These are phyloP conservation scores for Tretioscincus oriximinensis DNA, from an alignment of 2,113 vertebrate species.

Conservation along the genomic window DNA sequence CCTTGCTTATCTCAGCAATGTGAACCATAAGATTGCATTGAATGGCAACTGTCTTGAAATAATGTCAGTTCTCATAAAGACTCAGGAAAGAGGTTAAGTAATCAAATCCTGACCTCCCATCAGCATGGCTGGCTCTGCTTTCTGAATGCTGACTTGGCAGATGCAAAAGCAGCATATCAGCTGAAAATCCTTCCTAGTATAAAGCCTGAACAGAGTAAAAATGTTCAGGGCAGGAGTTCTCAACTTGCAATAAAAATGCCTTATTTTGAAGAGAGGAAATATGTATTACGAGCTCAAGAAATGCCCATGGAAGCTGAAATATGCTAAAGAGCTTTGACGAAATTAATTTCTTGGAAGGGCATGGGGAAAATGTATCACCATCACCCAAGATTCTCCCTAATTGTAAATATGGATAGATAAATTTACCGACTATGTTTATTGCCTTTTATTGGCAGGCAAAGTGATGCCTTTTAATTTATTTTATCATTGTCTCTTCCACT, in stretches of 20 bases:
- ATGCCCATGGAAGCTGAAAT: background rate
- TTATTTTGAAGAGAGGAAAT: background rate
- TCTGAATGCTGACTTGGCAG: background rate
- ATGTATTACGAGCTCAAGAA: too few species aligned
- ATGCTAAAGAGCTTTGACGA: background rate
- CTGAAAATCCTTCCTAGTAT: background rate
- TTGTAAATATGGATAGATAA: background rate
- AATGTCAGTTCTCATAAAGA: background rate
- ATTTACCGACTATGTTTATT: rapidly evolving
- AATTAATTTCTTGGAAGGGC: background rate
- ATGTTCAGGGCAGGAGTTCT: background rate
- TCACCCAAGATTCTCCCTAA: background rate
- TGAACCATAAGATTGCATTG: background rate
- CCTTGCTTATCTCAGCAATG: background rate
- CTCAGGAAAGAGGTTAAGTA: background rate
- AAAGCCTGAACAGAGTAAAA: background rate
- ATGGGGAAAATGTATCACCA: background rate
- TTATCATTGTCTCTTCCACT: background rate
- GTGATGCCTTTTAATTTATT: background rate
- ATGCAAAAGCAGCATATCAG: background rate
- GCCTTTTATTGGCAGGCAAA: slow-evolving; percentile 22
- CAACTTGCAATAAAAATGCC: background rate
- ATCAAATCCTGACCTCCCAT: background rate
- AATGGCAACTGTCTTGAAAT: background rate
- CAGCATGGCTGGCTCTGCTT: background rate